Base-by-base conservation (phyloP, 2,888 invertebrate species). In the Eilema depressum region DNA sequence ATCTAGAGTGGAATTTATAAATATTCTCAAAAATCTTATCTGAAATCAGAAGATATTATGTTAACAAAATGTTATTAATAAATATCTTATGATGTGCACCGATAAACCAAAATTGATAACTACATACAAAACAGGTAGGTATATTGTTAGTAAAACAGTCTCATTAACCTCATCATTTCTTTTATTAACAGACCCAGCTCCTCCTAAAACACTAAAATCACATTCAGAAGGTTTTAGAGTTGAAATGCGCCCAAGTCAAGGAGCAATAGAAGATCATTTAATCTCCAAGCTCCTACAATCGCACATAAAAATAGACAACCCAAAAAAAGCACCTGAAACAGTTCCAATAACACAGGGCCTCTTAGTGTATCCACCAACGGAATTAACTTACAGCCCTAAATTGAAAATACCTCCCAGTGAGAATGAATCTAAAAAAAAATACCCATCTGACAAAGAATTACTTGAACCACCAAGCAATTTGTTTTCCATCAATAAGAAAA, bases 201-300 rank as follows among this genome's bases (percentile, higher is more conserved):
- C 26, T 20, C n/a, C 0, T 17, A 11, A 26, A n/a, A 11, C 1
- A n/a, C 11, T 5, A 14, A 33, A 12, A 26, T 0, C 17, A 8
- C 3, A 1, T n/a, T 61, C 70, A 62, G 70, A 70, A 25, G 70
- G 66, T 47, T 56, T 70, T 23, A 63, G 63, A 60, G n/a, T 70
- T 8, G 63, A 63, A 47, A 5, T 70, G 26, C 23, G 41, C 0
- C 70, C 66, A 0, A 41, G 59, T 11, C 11, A 53, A 12, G 61
- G n/a, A 28, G 3, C 25, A 30, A n/a, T 23, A 61, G 53, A 61
- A 23, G 66, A 62, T 20, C 37, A 10, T 26, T 2, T 62, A 20
- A 37, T 70, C 3, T n/a, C 53, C 1, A 61, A 62, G 26, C 10
- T 70, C 25, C 17, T 70, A 5, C 28, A 69, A 30, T 26, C 69